These are phyloP conservation scores for Picus viridis DNA, from an alignment of 2,797 vertebrate species.

Conservation along the genomic window DNA sequence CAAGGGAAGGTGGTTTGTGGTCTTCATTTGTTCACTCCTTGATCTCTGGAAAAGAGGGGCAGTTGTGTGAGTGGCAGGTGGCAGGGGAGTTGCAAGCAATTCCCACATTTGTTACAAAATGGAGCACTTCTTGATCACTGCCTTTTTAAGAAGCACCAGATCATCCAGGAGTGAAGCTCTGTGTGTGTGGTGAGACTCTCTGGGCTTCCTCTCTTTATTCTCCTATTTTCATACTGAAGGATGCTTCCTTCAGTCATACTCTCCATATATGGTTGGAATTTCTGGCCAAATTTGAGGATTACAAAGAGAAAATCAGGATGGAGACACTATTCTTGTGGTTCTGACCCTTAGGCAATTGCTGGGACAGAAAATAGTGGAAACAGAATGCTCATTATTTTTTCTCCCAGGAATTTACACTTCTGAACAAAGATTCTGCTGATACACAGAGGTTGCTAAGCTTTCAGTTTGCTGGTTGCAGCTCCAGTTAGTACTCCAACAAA, in stretches of 20 bases:
- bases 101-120: slow-evolving; percentile 11
- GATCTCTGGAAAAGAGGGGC: background rate
- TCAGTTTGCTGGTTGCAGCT: background rate
- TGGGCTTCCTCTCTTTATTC: background rate
- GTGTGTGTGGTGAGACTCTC: rapidly evolving
- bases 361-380: background rate
- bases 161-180: background rate
- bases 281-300: background rate
- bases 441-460: background rate
- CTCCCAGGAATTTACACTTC: slow-evolving; percentile 17
- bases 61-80: background rate
- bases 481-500: background rate
- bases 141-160: background rate
- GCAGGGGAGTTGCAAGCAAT: background rate
- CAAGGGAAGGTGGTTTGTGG: background rate
- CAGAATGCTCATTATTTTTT: background rate
- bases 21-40: background rate
- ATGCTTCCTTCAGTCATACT: background rate
- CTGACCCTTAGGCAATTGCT: background rate
- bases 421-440: slow-evolving; percentile 21
- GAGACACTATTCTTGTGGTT: background rate
- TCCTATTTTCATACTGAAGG: background rate
- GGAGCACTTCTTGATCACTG: background rate
- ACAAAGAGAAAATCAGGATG: background rate
- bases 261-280: background rate